A percentile compares a stretch with the other conserved stretches of the same genome.
These are phyloP conservation scores for Papilio aristodemus DNA, from an alignment of 1,140 invertebrate genomes.

Conservation along the genomic window DNA sequence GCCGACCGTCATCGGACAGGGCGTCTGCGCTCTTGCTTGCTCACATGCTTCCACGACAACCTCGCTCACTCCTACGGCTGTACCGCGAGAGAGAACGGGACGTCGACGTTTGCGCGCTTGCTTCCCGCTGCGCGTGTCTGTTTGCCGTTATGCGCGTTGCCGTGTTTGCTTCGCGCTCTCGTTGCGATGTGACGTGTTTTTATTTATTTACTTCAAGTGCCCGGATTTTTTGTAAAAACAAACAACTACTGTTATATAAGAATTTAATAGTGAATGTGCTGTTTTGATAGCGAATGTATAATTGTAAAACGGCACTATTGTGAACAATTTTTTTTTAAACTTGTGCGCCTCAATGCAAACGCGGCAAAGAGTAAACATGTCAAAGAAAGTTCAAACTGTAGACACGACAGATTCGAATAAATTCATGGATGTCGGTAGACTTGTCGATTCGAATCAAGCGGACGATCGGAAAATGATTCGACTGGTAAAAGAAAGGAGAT, in stretches of 20 bases:
- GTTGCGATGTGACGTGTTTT: conserved; percentile 54
- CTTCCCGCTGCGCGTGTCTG: conserved; percentile 66
- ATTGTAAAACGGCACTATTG: background rate
- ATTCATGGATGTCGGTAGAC: conserved; percentile 49
- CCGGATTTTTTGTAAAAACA: background rate
- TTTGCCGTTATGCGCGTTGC: conserved; percentile 64
- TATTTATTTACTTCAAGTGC: conserved; percentile 12
- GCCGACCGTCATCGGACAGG: conserved; percentile 42
- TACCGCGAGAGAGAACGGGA: conserved; percentile 54
- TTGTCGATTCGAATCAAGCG: conserved; percentile 66
- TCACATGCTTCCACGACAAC: conserved; percentile 51
- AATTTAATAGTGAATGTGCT: conserved; percentile 11
- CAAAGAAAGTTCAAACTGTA: background rate
- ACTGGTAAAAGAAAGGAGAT: conserved; percentile 59
- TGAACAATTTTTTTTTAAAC: background rate
- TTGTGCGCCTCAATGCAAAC: conserved; percentile 13
- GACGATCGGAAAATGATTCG: conserved; percentile 67
- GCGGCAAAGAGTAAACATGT: conserved; percentile 28
- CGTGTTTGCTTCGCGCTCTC: conserved; percentile 56
- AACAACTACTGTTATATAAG: background rate
- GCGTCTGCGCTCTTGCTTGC: conserved; percentile 73
- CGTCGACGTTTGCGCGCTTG: conserved; percentile 52
- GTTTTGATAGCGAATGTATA: background rate
- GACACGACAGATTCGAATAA: conserved; percentile 14
- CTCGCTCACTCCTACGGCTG: conserved; percentile 39